phyloP scores from a whole-genome alignment of 2,797 vertebrate species.

The Trichosurus vulpecula region DNA sequence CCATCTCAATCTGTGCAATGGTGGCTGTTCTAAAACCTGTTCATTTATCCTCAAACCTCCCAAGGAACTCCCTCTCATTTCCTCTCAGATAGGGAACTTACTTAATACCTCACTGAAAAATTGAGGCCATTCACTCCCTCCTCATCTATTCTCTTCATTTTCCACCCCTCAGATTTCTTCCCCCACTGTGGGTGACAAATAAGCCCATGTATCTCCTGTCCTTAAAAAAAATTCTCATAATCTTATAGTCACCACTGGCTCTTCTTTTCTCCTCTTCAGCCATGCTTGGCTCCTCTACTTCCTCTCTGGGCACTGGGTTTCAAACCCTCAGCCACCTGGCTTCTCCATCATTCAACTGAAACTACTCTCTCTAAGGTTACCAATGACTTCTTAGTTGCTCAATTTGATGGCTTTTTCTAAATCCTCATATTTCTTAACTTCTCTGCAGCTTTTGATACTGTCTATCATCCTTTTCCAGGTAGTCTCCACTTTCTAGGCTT shows the following conservation, averaged over 20 bases:
- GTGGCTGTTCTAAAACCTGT: not conserved
- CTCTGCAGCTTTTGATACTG: not conserved
- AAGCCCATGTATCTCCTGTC: not conserved
- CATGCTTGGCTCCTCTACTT: not conserved
- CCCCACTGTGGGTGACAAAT: not conserved
- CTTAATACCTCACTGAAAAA: not conserved
- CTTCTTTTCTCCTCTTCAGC: not conserved
- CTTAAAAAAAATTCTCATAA: not conserved
- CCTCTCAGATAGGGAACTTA: not conserved
- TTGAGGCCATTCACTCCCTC: not conserved
- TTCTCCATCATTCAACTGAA: not conserved
- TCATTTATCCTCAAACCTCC: not conserved
- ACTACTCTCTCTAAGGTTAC: not conserved
- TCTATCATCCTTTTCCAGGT: not conserved
- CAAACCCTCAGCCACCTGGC: not conserved
- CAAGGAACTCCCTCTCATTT: not conserved
- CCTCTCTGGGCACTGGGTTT: not conserved
- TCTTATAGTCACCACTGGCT: not conserved
- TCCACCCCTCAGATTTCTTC: not conserved
- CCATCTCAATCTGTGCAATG: not conserved
- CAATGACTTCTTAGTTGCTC: not conserved
- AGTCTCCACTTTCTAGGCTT: not conserved
- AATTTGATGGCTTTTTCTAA: not conserved
- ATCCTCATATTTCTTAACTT: not conserved
- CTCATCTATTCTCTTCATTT: not conserved